A percentile compares a stretch with the other conserved stretches of the same genome.
Conservation (phyloP, 2,113 vertebrate genomes). For the Telmatochromis sp. region DNA sequence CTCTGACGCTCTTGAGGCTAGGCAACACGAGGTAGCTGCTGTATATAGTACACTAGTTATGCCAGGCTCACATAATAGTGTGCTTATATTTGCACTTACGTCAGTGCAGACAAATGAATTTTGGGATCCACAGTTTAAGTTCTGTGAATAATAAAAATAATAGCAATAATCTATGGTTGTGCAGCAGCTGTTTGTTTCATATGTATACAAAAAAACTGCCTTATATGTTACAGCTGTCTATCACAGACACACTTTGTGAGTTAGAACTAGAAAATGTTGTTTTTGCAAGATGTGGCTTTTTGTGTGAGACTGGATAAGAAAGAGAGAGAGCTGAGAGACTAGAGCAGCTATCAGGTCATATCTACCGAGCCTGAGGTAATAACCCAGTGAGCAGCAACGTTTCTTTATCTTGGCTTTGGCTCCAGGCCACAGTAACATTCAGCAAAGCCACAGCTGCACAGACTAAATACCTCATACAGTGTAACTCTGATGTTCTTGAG, state of each 20-base stretch:
- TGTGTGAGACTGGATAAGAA: neutral
- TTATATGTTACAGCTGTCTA: neutral
- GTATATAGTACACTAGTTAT: neutral
- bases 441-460: conserved; percentile 3
- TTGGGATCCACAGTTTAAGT: neutral
- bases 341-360: neutral
- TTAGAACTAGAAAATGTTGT: neutral
- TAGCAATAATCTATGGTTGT: neutral
- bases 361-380: conserved; percentile 3
- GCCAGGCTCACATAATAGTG: neutral
- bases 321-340: neutral
- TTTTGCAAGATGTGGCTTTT: neutral
- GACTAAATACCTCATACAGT: neutral
- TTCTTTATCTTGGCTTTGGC: conserved; percentile 23
- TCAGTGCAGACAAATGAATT: neutral
- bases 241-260: neutral
- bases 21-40: neutral
- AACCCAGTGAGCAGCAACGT: conserved; percentile 16
- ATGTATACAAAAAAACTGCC: neutral
- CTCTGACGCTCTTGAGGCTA: neutral
- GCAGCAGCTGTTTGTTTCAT: neutral
- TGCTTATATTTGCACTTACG: neutral
- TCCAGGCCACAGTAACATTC: neutral
- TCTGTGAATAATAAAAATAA: neutral
- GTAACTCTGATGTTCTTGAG: neutral